These are phyloP conservation scores for Caenorhabditis briggsae DNA, from an alignment of 1,140 invertebrate species.

Conservation along the genomic window DNA sequence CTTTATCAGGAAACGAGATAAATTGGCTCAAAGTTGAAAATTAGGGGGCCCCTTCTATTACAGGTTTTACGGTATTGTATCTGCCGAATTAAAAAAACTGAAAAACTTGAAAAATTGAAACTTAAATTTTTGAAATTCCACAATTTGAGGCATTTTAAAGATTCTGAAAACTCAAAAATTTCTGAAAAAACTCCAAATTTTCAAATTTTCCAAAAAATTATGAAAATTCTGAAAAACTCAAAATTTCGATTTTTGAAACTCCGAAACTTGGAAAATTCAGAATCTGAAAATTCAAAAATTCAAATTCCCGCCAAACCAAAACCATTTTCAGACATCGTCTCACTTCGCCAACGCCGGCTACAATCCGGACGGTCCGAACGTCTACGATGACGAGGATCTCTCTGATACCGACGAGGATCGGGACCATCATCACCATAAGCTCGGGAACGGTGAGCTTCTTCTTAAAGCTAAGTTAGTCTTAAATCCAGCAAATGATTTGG, in stretches of 20 bases:
- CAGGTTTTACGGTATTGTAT: background rate
- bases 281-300: background rate
- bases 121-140: no score
- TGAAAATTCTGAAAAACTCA: no score
- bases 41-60: no score
- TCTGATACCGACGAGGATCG: slow-evolving; percentile 57
- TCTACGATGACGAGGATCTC: slow-evolving; percentile 60
- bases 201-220: no score
- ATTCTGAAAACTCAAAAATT: no score
- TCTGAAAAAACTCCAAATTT: no score
- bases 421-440: slow-evolving; percentile 42
- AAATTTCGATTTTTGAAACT: no score
- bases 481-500: background rate
- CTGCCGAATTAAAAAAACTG: no score
- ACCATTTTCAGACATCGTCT: slow-evolving; percentile 26
- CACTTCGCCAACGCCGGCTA: slow-evolving; percentile 1
- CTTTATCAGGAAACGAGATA: no score
- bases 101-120: background rate
- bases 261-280: no score
- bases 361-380: background rate
- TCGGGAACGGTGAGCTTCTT: slow-evolving; percentile 45
- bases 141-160: no score
- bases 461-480: slow-evolving; percentile 58
- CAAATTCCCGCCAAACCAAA: background rate
- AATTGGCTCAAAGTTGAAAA: no score